Percentiles rank a stretch among this genome's conserved stretches.
These are phyloP conservation scores for Phymastichus coffea DNA, from an alignment of 1,140 invertebrate genomes.

Conservation along the genomic window DNA sequence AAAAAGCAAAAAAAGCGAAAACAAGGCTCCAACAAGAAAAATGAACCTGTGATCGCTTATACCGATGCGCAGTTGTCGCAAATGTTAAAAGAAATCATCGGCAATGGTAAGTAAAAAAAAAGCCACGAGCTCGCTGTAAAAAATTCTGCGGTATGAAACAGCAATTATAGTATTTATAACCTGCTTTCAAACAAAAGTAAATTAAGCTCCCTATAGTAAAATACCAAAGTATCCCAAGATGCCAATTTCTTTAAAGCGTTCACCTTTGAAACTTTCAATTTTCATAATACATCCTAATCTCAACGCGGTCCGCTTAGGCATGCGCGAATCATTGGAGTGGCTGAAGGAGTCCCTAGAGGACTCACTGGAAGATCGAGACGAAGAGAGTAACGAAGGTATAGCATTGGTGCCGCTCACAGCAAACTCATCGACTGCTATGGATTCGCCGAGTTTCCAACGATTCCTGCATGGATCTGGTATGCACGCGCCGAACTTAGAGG, in stretches of 20 bases:
- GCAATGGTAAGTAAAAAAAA: constrained; percentile 40
- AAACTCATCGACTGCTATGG: constrained; percentile 61
- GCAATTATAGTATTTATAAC: too few species aligned
- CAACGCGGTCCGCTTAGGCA: constrained; percentile 39
- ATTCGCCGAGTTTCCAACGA: constrained; percentile 60
- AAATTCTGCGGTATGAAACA: too few species aligned
- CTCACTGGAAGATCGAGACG: constrained; percentile 62
- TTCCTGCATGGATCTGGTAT: constrained; percentile 62
- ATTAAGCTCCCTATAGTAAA: too few species aligned
- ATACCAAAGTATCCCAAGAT: too few species aligned
- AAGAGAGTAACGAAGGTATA: constrained; percentile 59
- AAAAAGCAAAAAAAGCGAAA: constrained; percentile 24
- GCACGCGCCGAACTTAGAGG: constrained; percentile 62
- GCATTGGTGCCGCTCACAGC: constrained; percentile 67
- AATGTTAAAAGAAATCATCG: constrained; percentile 50
- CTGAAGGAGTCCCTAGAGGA: constrained; percentile 63
- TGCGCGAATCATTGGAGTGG: constrained; percentile 61
- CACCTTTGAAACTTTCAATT: too few species aligned
- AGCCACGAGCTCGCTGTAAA: too few species aligned
- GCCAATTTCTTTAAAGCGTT: too few species aligned
- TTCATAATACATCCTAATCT: too few species aligned
- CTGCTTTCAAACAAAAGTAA: too few species aligned
- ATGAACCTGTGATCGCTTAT: constrained; percentile 42
- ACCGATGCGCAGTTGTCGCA: constrained; percentile 50
- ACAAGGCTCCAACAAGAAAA: constrained; percentile 28